Evolutionary conservation across 2,797 vertebrate genomes (phyloP).

Genomic region (Poecilia wingei): DNA sequence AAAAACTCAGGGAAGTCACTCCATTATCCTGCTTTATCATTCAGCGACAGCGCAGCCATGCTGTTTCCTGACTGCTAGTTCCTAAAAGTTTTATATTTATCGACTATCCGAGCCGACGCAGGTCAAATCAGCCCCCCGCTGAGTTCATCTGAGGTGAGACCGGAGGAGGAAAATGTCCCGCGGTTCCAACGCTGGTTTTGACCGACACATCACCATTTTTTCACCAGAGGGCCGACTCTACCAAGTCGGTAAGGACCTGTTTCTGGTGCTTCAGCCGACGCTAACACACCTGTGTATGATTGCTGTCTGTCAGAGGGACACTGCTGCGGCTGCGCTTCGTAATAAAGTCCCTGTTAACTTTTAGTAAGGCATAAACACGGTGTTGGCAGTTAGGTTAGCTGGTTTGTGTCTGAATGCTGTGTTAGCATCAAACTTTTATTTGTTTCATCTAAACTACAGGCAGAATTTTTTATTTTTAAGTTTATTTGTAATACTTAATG

Average conservation of each 20-base stretch:
- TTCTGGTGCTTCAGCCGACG: neutral
- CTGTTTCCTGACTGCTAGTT: neutral
- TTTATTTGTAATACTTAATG: neutral
- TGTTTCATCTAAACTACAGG: neutral
- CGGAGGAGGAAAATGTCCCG: constrained; percentile 74
- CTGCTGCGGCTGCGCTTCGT: neutral
- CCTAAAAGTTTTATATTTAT: neutral
- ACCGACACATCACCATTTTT: constrained; percentile 87
- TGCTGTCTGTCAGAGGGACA: neutral
- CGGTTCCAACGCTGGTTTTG: constrained; percentile 83
- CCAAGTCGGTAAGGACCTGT: constrained; percentile 81
- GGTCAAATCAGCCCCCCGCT: neutral
- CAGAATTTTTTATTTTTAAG: neutral
- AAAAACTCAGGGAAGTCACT: constrained; percentile 30
- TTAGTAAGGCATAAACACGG: neutral
- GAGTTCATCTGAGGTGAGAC: constrained; percentile 45
- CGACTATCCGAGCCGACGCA: neutral
- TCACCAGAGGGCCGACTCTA: constrained; percentile 85
- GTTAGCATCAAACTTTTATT: neutral
- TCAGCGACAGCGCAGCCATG: constrained; percentile 15
- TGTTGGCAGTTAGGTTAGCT: neutral
- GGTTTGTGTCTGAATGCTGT: neutral
- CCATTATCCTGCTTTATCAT: constrained; percentile 20
- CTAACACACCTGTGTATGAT: accelerated
- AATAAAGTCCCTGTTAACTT: neutral